Evolutionary conservation across 2,113 vertebrate species (phyloP), one percentile per base, ranked within the genome.

Genomic region (Hippopotamus amphibius): DNA sequence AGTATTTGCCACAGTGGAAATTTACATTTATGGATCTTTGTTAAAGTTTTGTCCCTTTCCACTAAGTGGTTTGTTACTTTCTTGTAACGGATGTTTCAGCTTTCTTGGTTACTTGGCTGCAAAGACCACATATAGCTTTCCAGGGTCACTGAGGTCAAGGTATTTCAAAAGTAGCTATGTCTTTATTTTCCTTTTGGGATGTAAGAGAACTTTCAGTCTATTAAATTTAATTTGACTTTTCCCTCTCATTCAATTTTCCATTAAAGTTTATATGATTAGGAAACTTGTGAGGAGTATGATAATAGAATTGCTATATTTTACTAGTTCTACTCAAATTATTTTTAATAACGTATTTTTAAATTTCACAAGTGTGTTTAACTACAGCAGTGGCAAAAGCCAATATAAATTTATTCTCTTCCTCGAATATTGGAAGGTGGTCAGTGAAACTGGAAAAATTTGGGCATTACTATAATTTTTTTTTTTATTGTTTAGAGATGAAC

Each of bases 151-250:
- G 93, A 63, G 28, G 74, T 97, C 19, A 95, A 90, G 5, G 1
- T 93, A 43, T 94, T 97, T 88, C 61, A 92, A 91, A 92, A 9
- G 0, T 95, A 97, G 6, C 0, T 74, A 7, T 91, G 74, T 90
- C 0, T 96, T 97, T 97, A 81, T 93, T 97, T 96, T 97, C 80
- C 33, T 85, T 90, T 22, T 96, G 93, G 88, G 65, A 90, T 93
- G 65, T 71, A 26, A 48, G 71, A 88, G 61, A 91, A 95, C 28
- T 86, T 88, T 79, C 9, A 22, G 2, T 93, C 43, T 30, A 17
- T 28, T 95, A 74, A 33, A 26, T 55, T 26, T 41, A 68, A 24
- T 74, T 92, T 95, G 41, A 90, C 41, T 43, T 95, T 89, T 93
- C 74, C 21, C 53, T 33, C 7, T 50, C 61, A 16, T 24, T 0